Percentiles rank a stretch among this genome's conserved stretches.
Conservation (phyloP, 2,113 vertebrate genomes). For the Tilapia sparmanii region DNA sequence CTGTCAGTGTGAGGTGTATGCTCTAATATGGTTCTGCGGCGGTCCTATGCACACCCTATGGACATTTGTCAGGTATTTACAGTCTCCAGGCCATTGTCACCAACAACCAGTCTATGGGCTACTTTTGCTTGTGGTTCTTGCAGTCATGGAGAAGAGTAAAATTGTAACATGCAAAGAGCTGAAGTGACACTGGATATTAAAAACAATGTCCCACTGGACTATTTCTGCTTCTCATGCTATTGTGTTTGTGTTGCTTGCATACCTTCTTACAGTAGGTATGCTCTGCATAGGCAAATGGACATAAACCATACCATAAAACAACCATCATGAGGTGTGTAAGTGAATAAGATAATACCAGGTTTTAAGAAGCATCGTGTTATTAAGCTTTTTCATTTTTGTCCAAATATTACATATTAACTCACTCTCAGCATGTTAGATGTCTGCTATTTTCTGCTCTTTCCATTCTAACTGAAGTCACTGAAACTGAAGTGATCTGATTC, state of each 20-base stretch:
- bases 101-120: rapidly evolving
- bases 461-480: neutral
- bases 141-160: neutral
- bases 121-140: neutral
- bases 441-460: neutral
- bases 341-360: neutral
- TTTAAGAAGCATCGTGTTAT: rapidly evolving
- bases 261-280: neutral
- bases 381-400: neutral
- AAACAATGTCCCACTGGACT: neutral
- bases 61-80: neutral
- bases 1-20: neutral
- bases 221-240: neutral
- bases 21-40: neutral
- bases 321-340: neutral
- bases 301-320: neutral
- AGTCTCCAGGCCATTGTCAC: neutral
- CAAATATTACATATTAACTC: neutral
- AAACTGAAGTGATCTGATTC: neutral
- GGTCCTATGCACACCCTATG: neutral
- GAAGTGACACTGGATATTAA: neutral
- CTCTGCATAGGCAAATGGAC: neutral
- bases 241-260: neutral
- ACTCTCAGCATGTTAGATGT: neutral
- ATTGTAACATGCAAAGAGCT: neutral